Conservation (phyloP, 1,140 invertebrate species). For the Zaprionus ornatus region DNA sequence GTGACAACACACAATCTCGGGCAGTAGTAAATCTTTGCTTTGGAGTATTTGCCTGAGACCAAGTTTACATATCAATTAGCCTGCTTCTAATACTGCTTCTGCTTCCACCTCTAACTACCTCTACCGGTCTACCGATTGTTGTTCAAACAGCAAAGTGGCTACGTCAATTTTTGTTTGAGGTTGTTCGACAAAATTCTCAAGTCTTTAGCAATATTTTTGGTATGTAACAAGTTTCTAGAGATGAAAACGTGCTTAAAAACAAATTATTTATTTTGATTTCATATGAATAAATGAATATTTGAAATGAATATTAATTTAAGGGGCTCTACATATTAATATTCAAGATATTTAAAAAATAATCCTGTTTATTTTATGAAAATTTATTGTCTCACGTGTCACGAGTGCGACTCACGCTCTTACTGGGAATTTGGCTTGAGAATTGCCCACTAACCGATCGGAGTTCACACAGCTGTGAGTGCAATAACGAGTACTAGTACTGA, state of each 20-base stretch:
- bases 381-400: not conserved
- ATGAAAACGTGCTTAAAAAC: not conserved
- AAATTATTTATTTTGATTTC: not conserved
- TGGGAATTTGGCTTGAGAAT: not conserved
- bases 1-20: constrained; percentile 20
- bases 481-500: constrained; percentile 21
- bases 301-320: not conserved
- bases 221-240: not conserved
- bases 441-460: constrained; percentile 1
- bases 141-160: constrained; percentile 14
- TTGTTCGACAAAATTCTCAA: constrained; percentile 13
- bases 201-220: not conserved
- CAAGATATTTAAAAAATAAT: no score
- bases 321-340: no score
- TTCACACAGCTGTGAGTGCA: constrained; percentile 7
- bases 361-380: no score
- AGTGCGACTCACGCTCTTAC: not conserved
- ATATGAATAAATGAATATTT: not conserved
- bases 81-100: not conserved
- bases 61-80: constrained; percentile 73
- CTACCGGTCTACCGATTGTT: not conserved
- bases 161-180: constrained; percentile 12
- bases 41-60: constrained; percentile 16
- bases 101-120: no score
- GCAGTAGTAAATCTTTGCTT: constrained; percentile 1